These are phyloP conservation scores for Mongoloraphidia duomilia DNA, from an alignment of 2,888 invertebrate genomes.

Conservation along the genomic window DNA sequence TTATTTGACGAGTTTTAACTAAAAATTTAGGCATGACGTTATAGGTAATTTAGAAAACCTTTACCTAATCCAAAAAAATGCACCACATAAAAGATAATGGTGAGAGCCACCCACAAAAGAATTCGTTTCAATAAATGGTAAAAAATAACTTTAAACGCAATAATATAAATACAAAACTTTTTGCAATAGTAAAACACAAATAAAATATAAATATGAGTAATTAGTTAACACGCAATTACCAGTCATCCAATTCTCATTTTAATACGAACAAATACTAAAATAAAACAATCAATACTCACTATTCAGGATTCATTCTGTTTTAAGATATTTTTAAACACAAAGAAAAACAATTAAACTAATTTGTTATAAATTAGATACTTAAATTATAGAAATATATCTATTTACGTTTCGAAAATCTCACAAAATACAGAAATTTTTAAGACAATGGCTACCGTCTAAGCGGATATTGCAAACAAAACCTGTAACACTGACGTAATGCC, in stretches of 20 bases:
- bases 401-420: conserved; percentile 4
- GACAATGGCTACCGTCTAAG: conserved; percentile 25
- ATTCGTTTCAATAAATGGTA: not conserved
- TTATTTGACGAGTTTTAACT: no score
- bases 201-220: no score
- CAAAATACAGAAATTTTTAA: conserved; percentile 26
- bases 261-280: conserved; percentile 2
- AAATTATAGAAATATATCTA: not conserved
- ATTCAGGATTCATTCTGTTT: conserved; percentile 61
- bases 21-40: no score
- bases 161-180: not conserved
- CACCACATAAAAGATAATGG: no score
- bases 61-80: no score
- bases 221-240: conserved; percentile 1
- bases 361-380: not conserved
- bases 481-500: conserved; percentile 23
- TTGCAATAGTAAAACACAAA: not conserved
- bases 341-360: not conserved
- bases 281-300: conserved; percentile 49
- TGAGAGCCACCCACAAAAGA: no score
- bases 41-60: no score
- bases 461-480: conserved; percentile 8
- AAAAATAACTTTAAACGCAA: not conserved
- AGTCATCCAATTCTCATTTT: not conserved
- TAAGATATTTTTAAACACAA: conserved; percentile 3